phyloP scores from a whole-genome alignment of 2,797 vertebrate species.

The Kryptolebias ocellatus region DNA sequence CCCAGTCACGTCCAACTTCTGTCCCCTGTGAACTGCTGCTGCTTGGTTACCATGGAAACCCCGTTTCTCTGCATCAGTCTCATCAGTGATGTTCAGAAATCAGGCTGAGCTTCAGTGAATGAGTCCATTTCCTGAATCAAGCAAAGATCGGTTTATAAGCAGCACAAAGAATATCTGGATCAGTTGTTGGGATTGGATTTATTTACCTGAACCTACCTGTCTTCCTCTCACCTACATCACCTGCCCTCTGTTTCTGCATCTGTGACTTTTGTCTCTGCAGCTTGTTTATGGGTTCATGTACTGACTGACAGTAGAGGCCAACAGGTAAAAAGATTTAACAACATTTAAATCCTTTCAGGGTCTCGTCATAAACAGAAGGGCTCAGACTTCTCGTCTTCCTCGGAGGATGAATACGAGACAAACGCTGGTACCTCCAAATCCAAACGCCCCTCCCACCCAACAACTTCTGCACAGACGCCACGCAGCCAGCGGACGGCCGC shows the following conservation, averaged over 20 bases:
- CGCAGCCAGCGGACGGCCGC: constrained; percentile 60
- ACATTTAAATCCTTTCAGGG: constrained; percentile 66
- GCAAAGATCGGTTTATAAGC: background rate
- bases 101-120: background rate
- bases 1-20: background rate
- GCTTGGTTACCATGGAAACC: background rate
- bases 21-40: background rate
- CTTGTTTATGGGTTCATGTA: too few relatives aligned
- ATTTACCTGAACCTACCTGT: too few relatives aligned
- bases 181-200: background rate
- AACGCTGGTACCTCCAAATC: constrained; percentile 83
- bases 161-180: background rate
- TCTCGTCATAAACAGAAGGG: constrained; percentile 87
- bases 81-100: background rate
- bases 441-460: constrained; percentile 85
- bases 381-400: constrained; percentile 94
- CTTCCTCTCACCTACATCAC: too few relatives aligned
- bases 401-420: constrained; percentile 91
- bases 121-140: background rate
- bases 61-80: background rate
- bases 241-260: too few relatives aligned
- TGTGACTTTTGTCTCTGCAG: too few relatives aligned
- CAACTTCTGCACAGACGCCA: constrained; percentile 83
- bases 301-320: background rate
- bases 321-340: background rate